Evolutionary conservation across 2,113 vertebrate species (phyloP), one percentile per base, ranked within the genome.

Genomic region (Nothobranchius kuhntae): DNA sequence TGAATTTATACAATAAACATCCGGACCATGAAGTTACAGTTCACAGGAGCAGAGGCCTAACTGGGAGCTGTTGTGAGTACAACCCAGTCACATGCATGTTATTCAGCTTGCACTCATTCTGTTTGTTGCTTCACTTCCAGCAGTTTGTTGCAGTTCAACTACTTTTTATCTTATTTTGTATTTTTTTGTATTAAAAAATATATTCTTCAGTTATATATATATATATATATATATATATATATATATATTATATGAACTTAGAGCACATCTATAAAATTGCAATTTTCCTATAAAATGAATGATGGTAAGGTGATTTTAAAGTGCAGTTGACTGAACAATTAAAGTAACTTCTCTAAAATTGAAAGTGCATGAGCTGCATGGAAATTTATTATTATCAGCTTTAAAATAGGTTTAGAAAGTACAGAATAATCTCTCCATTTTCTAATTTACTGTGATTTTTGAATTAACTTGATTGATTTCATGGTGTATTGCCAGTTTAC

Each of bases 61-160:
- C 58, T 14, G 59, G 4, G 52, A 15, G 36, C 53, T 48, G 35
- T 68, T 70, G 84, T 86, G 57, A 86, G 81, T 65, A 53, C 6
- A 21, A 42, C 46, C 3, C 9, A 17, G 45, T 42, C 61, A n/a
- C 9, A 50, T 30, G 30, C 38, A 40, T 40, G 38, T 40, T 40
- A 3, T 6, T 40, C 38, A 40, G 38, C 38, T 40, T 40, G 4
- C 38, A 40, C 2, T 40, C 4, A 40, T 40, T 9, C 38, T 40
- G 38, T 30, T 30, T 30, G 4, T 3, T 30, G 30, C 4, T 30
- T 30, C 3, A 30, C 3, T 3, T 30, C 30, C 30, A 30, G 4
- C 2, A 30, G 30, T 30, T 30, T 30, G 4, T 30, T 30, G 30
- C 30, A 30, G 0, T 30, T 30, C 2, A 30, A 30, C 30, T 3